Base-by-base conservation (phyloP, 2,797 vertebrate genomes). In the Pseudomugil tenellus region DNA sequence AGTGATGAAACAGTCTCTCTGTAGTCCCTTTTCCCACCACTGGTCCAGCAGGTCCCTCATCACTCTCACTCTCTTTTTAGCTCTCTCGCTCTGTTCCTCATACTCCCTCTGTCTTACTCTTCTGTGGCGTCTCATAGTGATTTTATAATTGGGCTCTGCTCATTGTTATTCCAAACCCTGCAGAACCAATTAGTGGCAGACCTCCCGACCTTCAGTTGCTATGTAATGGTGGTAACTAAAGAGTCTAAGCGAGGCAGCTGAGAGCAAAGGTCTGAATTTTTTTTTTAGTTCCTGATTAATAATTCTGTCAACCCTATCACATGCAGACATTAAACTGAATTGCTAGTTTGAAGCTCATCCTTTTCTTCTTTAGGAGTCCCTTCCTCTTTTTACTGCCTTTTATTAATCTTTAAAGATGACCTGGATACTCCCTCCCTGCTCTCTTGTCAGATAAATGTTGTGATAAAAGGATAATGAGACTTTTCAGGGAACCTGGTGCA, bases 391-490 rank as follows among this genome's bases (percentile, higher is more conserved):
- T 52, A 59, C 60, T 49, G 67, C 63, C 66, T 81, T 77, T 83
- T 78, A 95, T 97, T 95, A 93, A 96, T 96, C 94, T 96, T 96
- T 97, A 95, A 96, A 95, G 94, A 94, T 92, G 90, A 92, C 94
- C 92, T 80, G 93, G 94, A 92, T 94, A 92, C 92, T 91, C 89
- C 88, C 91, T 93, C 91, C 88, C 92, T 93, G 94, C 94, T 94
- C 94, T 95, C 96, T 95, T 96, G 95, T 96, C 95, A 95, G 95
- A 95, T 96, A 96, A 96, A 96, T 96, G 95, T 96, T 93, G 90
- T 94, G 94, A 94, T 96, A 96, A 96, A 95, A 95, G 93, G 95
- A 95, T 97, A 96, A 97, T 95, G 95, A 96, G 95, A 93, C 93
- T 93, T 93, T 88, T 81, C 76, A 34, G 70, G 61, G 86, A 91